These are phyloP conservation scores for Dusona sp. DNA, from an alignment of 2,888 invertebrate genomes.

Conservation along the genomic window DNA sequence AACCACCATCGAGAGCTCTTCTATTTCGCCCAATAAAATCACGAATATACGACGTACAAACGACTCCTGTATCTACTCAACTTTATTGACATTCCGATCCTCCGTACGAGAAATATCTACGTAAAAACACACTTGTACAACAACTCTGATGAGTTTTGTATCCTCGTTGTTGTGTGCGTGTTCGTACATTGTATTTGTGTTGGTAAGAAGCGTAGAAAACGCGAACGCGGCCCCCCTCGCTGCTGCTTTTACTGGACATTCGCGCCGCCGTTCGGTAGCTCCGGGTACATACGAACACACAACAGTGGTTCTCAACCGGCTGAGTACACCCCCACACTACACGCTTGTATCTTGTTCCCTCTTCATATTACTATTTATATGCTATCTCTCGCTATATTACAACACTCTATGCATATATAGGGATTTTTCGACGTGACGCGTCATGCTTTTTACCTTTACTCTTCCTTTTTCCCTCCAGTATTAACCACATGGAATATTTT, in stretches of 20 bases:
- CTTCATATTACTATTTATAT: slow-evolving; percentile 1
- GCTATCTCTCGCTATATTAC: neutral
- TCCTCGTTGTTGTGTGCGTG: slow-evolving; percentile 9
- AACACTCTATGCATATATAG: slow-evolving; percentile 1
- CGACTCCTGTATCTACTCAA: slow-evolving; percentile 2
- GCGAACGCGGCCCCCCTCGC: slow-evolving; percentile 72
- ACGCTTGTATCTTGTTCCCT: neutral
- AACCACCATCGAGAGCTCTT: slow-evolving; percentile 41
- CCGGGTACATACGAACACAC: slow-evolving; percentile 70
- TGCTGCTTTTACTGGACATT: slow-evolving; percentile 77
- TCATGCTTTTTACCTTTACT: neutral
- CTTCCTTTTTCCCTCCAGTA: neutral
- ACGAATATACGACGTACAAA: slow-evolving; percentile 10
- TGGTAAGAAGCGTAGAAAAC: slow-evolving; percentile 69
- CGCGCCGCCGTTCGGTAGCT: slow-evolving; percentile 74
- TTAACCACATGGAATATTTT: neutral
- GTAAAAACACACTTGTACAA: slow-evolving; percentile 32
- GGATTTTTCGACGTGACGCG: neutral
- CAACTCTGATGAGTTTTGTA: slow-evolving; percentile 13
- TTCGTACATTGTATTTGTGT: slow-evolving; percentile 18
- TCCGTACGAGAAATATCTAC: slow-evolving; percentile 30
- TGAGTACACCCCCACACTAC: slow-evolving; percentile 33
- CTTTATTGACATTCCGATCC: slow-evolving; percentile 40
- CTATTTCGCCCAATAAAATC: slow-evolving; percentile 11
- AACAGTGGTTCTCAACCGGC: slow-evolving; percentile 75